These are phyloP conservation scores for Poeciliopsis retropinna DNA, from an alignment of 2,113 vertebrate genomes.

Conservation along the genomic window DNA sequence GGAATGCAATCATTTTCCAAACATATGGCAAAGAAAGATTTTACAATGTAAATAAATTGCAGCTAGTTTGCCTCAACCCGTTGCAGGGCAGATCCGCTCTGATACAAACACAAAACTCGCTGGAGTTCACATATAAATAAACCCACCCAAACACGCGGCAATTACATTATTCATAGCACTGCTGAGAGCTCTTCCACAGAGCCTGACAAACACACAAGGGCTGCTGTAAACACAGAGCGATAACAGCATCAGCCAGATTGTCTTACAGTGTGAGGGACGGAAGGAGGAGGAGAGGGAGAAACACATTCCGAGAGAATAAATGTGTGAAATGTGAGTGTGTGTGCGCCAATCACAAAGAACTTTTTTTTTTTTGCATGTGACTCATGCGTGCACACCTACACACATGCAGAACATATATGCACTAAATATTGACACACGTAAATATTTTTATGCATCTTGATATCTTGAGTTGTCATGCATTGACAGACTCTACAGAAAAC, in stretches of 20 bases:
- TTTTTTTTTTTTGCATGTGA: neutral
- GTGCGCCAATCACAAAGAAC: slow-evolving; percentile 37
- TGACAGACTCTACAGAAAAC: neutral
- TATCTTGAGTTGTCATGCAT: neutral
- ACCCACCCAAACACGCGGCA: slow-evolving; percentile 32
- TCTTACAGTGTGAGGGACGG: slow-evolving; percentile 33
- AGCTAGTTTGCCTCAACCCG: slow-evolving; percentile 24
- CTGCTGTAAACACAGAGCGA: slow-evolving; percentile 60
- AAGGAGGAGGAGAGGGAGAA: slow-evolving; percentile 5
- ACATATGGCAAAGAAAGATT: slow-evolving; percentile 11
- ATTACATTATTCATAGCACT: slow-evolving; percentile 69
- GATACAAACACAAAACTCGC: slow-evolving; percentile 17
- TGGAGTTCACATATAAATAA: slow-evolving; percentile 28
- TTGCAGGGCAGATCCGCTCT: slow-evolving; percentile 23
- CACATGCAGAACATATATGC: neutral
- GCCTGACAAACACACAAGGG: slow-evolving; percentile 43
- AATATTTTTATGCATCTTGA: neutral
- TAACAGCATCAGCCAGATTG: slow-evolving; percentile 48
- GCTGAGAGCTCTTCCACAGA: slow-evolving; percentile 50
- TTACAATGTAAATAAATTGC: slow-evolving; percentile 43
- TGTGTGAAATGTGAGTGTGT: slow-evolving; percentile 12
- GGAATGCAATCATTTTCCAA: slow-evolving; percentile 2
- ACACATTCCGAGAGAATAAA: neutral
- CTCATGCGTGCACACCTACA: neutral
- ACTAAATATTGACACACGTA: neutral